A percentile compares a stretch with the other conserved stretches of the same genome.
Conservation (phyloP, 2,113 vertebrate genomes). For the Ptyas mucosa region DNA sequence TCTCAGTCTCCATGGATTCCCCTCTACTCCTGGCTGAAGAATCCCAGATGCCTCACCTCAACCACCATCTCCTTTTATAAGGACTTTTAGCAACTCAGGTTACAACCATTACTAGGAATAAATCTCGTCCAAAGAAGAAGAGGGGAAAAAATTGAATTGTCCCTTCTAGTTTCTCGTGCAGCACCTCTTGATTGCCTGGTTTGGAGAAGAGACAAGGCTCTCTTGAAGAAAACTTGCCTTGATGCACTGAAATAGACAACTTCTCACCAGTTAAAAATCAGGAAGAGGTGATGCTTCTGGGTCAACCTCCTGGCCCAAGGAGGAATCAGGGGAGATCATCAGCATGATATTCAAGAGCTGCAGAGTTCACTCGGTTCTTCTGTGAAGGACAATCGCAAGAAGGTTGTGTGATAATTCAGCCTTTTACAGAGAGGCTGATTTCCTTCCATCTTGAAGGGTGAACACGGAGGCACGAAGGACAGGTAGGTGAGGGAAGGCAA, state of each 20-base stretch:
- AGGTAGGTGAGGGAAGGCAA: background rate
- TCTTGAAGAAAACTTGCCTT: background rate
- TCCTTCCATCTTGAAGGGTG: background rate
- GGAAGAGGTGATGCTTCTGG: background rate
- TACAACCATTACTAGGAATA: background rate
- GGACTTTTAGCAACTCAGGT: background rate
- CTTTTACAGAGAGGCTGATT: fast-evolving
- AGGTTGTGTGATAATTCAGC: background rate
- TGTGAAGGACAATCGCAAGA: background rate
- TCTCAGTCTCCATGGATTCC: background rate
- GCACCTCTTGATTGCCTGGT: background rate
- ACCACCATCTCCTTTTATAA: background rate
- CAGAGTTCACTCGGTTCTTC: background rate
- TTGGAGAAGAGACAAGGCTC: background rate
- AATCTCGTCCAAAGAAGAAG: background rate
- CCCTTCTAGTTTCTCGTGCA: background rate
- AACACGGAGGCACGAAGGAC: background rate
- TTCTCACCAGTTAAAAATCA: background rate
- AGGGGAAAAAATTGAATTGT: fast-evolving
- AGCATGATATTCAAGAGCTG: background rate
- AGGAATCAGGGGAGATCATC: background rate
- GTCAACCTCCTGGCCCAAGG: background rate
- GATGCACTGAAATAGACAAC: background rate
- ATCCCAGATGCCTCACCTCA: background rate
- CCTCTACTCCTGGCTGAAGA: background rate